A percentile compares a stretch with the other conserved stretches of the same genome.
Evolutionary conservation across 2,113 vertebrate genomes (phyloP).

Genomic region (Halichoerus grypus): DNA sequence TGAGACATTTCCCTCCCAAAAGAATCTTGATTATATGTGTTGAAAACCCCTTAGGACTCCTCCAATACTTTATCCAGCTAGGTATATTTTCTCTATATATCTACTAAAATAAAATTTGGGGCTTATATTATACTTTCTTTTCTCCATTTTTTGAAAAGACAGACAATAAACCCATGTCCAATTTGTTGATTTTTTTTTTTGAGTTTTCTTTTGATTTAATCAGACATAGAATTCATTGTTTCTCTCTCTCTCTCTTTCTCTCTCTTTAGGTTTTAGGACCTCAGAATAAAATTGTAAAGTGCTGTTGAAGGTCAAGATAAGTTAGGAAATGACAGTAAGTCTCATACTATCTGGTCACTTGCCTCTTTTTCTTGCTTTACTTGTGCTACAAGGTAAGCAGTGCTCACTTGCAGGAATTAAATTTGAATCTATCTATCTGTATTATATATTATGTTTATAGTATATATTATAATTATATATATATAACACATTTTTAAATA

Average conservation of each 20-base stretch:
- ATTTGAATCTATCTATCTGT: background rate
- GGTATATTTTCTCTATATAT: background rate
- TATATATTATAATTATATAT: too few relatives aligned
- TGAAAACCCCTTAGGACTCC: background rate
- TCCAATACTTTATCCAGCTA: background rate
- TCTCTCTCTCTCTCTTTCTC: background rate
- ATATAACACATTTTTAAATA: background rate
- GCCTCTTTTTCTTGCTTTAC: background rate
- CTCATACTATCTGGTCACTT: background rate
- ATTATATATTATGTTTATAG: background rate
- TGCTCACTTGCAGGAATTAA: background rate
- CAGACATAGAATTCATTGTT: background rate
- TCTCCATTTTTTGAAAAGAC: background rate
- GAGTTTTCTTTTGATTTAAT: background rate
- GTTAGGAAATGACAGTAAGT: background rate
- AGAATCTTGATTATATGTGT: background rate
- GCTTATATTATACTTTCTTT: background rate
- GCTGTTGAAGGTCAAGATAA: background rate
- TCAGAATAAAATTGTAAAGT: background rate
- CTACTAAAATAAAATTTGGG: background rate
- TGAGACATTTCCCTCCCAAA: background rate
- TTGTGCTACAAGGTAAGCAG: background rate
- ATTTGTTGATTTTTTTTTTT: conserved; percentile 9
- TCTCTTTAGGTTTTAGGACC: background rate
- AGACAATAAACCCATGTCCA: background rate